These are phyloP conservation scores for Nymphalis polychloros DNA, from an alignment of 2,888 invertebrate genomes.

Conservation along the genomic window DNA sequence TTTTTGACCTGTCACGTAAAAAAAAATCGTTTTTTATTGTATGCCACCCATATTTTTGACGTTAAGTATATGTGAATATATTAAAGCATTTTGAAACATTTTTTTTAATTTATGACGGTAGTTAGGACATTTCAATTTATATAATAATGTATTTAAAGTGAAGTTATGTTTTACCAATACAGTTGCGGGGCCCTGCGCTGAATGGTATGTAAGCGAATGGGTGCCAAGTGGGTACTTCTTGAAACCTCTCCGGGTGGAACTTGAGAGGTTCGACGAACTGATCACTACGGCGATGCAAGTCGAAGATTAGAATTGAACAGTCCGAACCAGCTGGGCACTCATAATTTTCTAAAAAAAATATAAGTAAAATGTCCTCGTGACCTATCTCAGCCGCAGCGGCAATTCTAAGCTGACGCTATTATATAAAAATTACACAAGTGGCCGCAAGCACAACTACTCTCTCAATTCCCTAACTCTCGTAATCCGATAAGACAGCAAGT, in stretches of 20 bases:
- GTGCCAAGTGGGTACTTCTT: constrained; percentile 80
- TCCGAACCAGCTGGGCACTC: constrained; percentile 73
- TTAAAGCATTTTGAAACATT: too few relatives aligned
- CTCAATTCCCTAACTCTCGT: too few relatives aligned
- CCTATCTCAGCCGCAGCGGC: too few relatives aligned
- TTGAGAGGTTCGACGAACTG: constrained; percentile 84
- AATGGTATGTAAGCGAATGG: constrained; percentile 85
- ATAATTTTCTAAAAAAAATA: constrained; percentile 23
- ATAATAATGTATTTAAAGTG: too few relatives aligned
- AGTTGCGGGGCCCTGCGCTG: constrained; percentile 86
- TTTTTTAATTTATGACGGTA: too few relatives aligned
- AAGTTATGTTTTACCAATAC: constrained; percentile 78
- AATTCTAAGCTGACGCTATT: too few relatives aligned
- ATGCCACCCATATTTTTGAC: not conserved
- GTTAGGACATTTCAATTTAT: too few relatives aligned
- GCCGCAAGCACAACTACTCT: too few relatives aligned
- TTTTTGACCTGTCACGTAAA: constrained; percentile 78
- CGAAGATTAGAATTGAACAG: constrained; percentile 82
- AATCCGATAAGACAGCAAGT: too few relatives aligned
- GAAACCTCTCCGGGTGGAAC: constrained; percentile 87
- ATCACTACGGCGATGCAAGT: constrained; percentile 84
- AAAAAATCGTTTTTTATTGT: not conserved
- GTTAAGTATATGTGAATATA: not conserved
- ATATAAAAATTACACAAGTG: too few relatives aligned
- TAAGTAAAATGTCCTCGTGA: too few relatives aligned